Evolutionary conservation across 2,797 vertebrate species (phyloP).

Genomic region (Cottoperca gobio): DNA sequence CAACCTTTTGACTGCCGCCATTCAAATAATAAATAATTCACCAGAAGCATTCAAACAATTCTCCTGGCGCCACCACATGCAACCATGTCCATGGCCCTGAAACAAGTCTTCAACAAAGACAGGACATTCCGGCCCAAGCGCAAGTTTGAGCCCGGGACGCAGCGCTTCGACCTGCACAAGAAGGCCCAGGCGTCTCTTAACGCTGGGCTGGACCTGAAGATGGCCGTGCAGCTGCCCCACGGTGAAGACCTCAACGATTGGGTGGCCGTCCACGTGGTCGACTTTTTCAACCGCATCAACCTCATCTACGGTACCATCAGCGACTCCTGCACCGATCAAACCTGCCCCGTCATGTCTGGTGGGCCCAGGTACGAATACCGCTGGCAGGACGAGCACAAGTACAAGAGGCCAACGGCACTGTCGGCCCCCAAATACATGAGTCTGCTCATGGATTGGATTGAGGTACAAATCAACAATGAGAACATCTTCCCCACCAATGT

Average conservation of each 20-base stretch:
- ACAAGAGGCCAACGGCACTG: conserved; percentile 91
- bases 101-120: conserved; percentile 98
- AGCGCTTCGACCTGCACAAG: conserved; percentile 96
- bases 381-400: conserved; percentile 94
- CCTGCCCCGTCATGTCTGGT: conserved; percentile 94
- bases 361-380: conserved; percentile 96
- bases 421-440: conserved; percentile 95
- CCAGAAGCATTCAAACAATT: conserved; percentile 46
- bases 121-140: conserved; percentile 97
- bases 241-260: conserved; percentile 95
- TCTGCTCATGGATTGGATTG: conserved; percentile 97
- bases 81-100: conserved; percentile 91
- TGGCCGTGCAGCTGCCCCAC: conserved; percentile 91
- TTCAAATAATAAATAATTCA: conserved; percentile 63
- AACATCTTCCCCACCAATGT: conserved; percentile 94
- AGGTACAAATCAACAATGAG: conserved; percentile 97
- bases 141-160: conserved; percentile 96
- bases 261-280: conserved; percentile 97
- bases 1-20: conserved; percentile 49
- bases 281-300: conserved; percentile 98
- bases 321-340: conserved; percentile 93
- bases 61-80: conserved; percentile 34
- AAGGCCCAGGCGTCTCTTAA: conserved; percentile 95
- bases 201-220: conserved; percentile 92
- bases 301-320: conserved; percentile 98